Evolutionary conservation across 2,888 invertebrate species (phyloP).

Genomic region (Labia minor): DNA sequence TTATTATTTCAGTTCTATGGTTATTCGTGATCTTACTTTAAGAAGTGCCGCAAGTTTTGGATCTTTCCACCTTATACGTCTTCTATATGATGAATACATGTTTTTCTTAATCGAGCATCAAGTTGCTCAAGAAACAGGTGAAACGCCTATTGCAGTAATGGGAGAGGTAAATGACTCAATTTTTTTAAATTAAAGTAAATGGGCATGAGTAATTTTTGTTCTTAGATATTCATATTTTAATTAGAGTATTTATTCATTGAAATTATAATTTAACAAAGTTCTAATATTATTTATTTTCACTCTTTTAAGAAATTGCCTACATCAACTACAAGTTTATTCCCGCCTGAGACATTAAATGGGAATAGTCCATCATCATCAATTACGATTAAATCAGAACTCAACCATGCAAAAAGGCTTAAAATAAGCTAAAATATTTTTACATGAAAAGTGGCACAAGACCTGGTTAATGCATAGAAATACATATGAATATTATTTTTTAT

Average conservation of each 20-base stretch:
- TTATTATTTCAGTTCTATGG: slow-evolving; percentile 66
- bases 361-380: not conserved
- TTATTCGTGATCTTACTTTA: slow-evolving; percentile 91
- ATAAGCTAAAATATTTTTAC: not conserved
- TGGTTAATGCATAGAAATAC: not conserved
- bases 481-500: not conserved
- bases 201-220: not conserved
- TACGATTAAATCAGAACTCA: not conserved
- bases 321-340: not conserved
- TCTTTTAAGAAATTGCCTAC: not conserved
- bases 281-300: no score
- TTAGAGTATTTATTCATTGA: no score
- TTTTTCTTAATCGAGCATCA: slow-evolving; percentile 95
- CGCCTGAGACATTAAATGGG: not conserved
- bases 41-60: slow-evolving; percentile 97
- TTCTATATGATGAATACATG: slow-evolving; percentile 98
- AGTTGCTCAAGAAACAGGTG: slow-evolving; percentile 80
- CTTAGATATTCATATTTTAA: no score
- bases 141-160: slow-evolving; percentile 93
- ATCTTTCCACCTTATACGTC: slow-evolving; percentile 92
- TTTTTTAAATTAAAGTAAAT: slow-evolving; percentile 20
- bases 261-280: not conserved
- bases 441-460: not conserved
- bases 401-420: not conserved
- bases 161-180: slow-evolving; percentile 53